Percentiles rank a stretch among this genome's conserved stretches.
phyloP scores from a whole-genome alignment of 1,140 invertebrate genomes.

The Paracyclopina nana region DNA sequence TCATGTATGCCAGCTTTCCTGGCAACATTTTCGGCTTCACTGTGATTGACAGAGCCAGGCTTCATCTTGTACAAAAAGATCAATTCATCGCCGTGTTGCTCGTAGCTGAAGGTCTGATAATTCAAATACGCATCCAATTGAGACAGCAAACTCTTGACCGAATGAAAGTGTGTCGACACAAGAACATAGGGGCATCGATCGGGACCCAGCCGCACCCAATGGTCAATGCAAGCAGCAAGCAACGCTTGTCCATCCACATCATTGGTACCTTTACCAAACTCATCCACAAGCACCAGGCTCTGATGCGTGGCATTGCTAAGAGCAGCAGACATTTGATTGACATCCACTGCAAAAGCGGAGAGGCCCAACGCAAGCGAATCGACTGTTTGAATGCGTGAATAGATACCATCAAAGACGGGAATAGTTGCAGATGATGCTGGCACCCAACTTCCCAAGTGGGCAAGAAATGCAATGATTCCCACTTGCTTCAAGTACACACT shows the following conservation, averaged over 20 bases:
- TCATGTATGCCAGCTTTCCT: neutral
- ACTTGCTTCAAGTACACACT: constrained; percentile 72
- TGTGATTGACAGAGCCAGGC: neutral
- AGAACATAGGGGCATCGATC: neutral
- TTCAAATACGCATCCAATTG: neutral
- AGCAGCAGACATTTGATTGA: constrained; percentile 4
- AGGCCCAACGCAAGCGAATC: constrained; percentile 54
- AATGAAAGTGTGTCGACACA: constrained; percentile 3
- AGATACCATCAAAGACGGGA: constrained; percentile 46
- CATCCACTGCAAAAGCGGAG: constrained; percentile 63
- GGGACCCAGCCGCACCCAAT: constrained; percentile 34
- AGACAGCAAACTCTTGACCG: neutral
- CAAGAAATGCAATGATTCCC: constrained; percentile 52
- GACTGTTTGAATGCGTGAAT: constrained; percentile 36
- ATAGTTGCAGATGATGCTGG: constrained; percentile 52
- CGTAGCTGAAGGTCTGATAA: neutral
- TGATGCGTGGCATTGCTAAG: constrained; percentile 21
- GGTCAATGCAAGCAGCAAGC: constrained; percentile 39
- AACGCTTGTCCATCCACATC: constrained; percentile 49
- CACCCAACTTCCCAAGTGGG: constrained; percentile 70
- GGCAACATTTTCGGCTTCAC: neutral
- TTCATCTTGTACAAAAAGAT: constrained; percentile 4
- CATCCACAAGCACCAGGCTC: constrained; percentile 64
- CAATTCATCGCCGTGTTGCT: neutral
- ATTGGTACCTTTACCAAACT: constrained; percentile 73